Base-by-base conservation (phyloP, 2,888 invertebrate species). In the Patella pellucida region DNA sequence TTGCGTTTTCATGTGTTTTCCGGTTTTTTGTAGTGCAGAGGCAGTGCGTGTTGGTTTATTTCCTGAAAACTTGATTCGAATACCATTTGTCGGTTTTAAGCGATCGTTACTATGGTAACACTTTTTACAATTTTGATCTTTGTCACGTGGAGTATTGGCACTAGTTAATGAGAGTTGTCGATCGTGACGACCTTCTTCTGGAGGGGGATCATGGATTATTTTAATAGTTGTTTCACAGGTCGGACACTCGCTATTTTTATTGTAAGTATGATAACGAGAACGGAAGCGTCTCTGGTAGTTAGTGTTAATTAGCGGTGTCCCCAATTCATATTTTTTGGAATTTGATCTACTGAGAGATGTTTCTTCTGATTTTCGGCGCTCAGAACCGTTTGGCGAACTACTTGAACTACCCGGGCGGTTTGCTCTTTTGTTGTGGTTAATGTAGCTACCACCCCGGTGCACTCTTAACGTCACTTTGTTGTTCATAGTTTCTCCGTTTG, bases 1-100 rank as follows among this genome's bases (percentile, higher is more conserved):
- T 93, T 92, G 92, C 4, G 96, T 95, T 90, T 96, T 97, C 79
- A 97, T 96, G 90, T 97, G 97, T 87, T 95, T 79, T 9, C 78
- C 78, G 3, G 79, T 74, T 72, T 81, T 83, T 1, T 78, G 76
- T 15, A 71, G 56, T 15, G 74, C 74, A 41, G 74, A 72, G n/a
- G 71, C 68, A 15, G 71, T 15, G 23, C 75, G 19, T 71, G 67
- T 70, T 41, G 41, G 41, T 27, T 56, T 62, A 9, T 71, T 68
- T n/a, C 51, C 51, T 5, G 23, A 67, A 23, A 73, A 76, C 7
- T 62, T 51, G 15, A 50, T 70, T 23, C 76, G 41, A 31, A 52
- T 27, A 15, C 62, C 62, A 62, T 62, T 62, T 62, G 62, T 62
- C 23, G 62, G 62, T 62, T 62, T 62, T 62, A 62, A 62, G 14